Percentiles rank a stretch among this genome's conserved stretches.
phyloP scores from a whole-genome alignment of 2,113 vertebrate species.

The Eurystomus gularis region DNA sequence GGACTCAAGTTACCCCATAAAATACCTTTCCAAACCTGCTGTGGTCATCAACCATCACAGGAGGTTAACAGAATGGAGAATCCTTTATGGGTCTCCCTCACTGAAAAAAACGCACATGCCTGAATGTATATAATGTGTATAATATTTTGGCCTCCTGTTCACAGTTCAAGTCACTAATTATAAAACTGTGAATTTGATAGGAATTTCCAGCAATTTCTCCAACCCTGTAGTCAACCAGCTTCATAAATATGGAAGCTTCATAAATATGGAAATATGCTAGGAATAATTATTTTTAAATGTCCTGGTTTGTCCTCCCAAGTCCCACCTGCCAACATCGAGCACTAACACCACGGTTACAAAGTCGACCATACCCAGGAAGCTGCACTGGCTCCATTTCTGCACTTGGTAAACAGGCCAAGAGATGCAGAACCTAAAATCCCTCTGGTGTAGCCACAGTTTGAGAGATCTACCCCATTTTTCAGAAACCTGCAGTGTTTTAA shows the following conservation, averaged over 20 bases:
- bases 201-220: neutral
- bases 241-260: neutral
- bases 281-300: neutral
- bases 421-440: neutral
- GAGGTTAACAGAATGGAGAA: neutral
- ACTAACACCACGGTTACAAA: neutral
- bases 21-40: neutral
- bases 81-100: neutral
- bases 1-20: neutral
- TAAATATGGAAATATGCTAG: neutral
- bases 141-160: neutral
- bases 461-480: neutral
- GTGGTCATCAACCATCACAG: neutral
- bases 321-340: neutral
- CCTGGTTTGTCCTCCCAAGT: neutral
- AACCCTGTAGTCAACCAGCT: neutral
- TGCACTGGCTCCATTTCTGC: neutral
- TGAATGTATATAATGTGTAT: accelerated
- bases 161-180: neutral
- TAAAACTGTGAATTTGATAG: neutral
- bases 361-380: neutral
- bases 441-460: neutral
- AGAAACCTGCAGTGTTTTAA: neutral
- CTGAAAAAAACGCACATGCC: accelerated
- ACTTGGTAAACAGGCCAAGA: neutral